Conservation (phyloP, 2,113 vertebrate species). For the Macaca nemestrina region DNA sequence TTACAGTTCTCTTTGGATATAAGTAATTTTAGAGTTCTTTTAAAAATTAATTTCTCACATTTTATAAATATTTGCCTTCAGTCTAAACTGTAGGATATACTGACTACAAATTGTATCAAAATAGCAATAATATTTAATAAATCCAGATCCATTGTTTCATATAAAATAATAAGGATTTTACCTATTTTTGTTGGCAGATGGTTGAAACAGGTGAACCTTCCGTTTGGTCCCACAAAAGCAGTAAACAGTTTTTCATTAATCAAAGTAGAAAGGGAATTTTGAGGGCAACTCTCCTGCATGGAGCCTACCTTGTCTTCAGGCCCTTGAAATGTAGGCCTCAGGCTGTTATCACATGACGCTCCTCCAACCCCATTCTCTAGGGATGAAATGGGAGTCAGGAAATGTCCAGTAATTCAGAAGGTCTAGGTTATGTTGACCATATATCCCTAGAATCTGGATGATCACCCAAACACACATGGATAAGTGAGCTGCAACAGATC, state of each 20-base stretch:
- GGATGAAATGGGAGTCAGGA: neutral
- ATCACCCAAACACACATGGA: neutral
- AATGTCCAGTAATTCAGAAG: neutral
- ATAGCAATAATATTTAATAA: slow-evolving; percentile 61
- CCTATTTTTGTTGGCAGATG: slow-evolving; percentile 49
- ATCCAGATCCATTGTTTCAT: neutral
- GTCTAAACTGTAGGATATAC: neutral
- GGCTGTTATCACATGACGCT: neutral
- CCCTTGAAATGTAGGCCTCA: neutral
- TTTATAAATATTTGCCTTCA: slow-evolving; percentile 67
- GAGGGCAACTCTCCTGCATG: neutral
- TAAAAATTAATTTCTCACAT: slow-evolving; percentile 20
- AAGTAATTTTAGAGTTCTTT: slow-evolving; percentile 41
- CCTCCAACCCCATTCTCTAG: neutral
- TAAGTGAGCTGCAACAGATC: neutral
- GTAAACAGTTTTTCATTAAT: slow-evolving; percentile 18
- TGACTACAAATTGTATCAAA: slow-evolving; percentile 54
- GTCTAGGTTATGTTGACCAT: neutral
- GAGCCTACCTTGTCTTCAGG: neutral
- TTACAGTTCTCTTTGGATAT: neutral
- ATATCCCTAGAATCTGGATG: neutral
- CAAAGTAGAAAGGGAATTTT: slow-evolving; percentile 5
- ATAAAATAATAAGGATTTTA: slow-evolving; percentile 50
- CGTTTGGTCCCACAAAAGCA: slow-evolving; percentile 23
- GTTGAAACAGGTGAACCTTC: slow-evolving; percentile 34